Percentiles rank a stretch among this genome's conserved stretches.
Conservation (phyloP, 2,888 invertebrate genomes). For the Pollenia griseotomentosa region DNA sequence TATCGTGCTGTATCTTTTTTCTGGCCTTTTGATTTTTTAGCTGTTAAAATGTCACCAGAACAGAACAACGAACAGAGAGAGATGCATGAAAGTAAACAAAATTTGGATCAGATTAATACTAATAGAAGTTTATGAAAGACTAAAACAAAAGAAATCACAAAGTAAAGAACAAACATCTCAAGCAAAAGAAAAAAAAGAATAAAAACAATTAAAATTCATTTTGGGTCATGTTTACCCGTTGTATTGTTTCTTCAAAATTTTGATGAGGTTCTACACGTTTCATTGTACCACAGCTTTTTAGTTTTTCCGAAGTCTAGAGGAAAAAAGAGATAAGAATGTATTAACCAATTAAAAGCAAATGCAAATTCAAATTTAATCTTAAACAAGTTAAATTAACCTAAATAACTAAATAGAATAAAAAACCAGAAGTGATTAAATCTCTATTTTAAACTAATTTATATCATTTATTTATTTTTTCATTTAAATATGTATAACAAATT, state of each 20-base stretch:
- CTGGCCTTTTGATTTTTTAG: slow-evolving; percentile 84
- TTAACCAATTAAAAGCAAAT: background rate
- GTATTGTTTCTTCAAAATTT: slow-evolving; percentile 84
- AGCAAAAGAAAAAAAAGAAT: background rate
- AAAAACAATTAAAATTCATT: slow-evolving; percentile 18
- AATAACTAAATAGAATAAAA: slow-evolving; percentile 12
- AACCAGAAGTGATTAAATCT: slow-evolving; percentile 1
- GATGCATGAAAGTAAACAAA: slow-evolving; percentile 51
- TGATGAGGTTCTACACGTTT: slow-evolving; percentile 83
- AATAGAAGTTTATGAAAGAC: background rate
- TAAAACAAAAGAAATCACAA: slow-evolving; percentile 36
- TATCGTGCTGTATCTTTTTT: slow-evolving; percentile 82
- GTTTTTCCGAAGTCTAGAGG: slow-evolving; percentile 82
- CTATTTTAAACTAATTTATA: background rate
- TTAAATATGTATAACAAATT: background rate
- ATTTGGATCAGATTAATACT: slow-evolving; percentile 42
- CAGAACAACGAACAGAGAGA: background rate
- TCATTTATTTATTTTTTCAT: background rate
- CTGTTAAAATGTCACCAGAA: slow-evolving; percentile 75
- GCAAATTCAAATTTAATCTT: background rate
- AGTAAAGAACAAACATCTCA: background rate
- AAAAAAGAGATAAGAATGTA: slow-evolving; percentile 50
- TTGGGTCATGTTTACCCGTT: slow-evolving; percentile 81
- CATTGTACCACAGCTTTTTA: slow-evolving; percentile 82
- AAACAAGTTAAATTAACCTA: slow-evolving; percentile 10